Conservation (phyloP, 2,888 invertebrate genomes). For the Tortrix viridana region DNA sequence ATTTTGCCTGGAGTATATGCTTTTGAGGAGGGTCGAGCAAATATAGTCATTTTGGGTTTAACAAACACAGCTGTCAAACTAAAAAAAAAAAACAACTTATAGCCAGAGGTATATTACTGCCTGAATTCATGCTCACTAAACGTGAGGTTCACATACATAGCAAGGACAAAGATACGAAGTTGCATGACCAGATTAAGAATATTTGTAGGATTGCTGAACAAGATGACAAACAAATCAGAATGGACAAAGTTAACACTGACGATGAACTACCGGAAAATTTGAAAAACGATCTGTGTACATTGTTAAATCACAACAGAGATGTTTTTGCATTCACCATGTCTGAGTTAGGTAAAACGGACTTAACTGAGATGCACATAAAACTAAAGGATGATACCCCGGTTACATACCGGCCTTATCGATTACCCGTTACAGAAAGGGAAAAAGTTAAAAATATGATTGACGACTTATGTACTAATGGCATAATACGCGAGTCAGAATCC, state of each 20-base stretch:
- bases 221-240: neutral
- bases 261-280: neutral
- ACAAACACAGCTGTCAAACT: neutral
- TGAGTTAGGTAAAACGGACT: constrained; percentile 31
- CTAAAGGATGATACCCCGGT: constrained; percentile 32
- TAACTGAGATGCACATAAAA: constrained; percentile 36
- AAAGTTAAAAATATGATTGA: constrained; percentile 12
- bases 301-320: constrained; percentile 23
- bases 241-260: neutral
- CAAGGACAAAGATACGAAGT: neutral
- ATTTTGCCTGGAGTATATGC: neutral
- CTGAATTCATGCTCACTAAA: neutral
- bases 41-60: neutral
- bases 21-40: neutral
- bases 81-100: neutral
- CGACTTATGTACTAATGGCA: constrained; percentile 1
- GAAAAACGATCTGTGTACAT: constrained; percentile 6
- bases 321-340: constrained; percentile 31
- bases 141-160: too few species aligned
- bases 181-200: neutral
- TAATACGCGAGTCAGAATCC: constrained; percentile 9
- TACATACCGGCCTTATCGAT: constrained; percentile 35
- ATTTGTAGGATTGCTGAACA: neutral
- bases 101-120: neutral
- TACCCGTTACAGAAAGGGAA: constrained; percentile 13